Base-by-base conservation (phyloP, 2,888 invertebrate species). In the Hypomecis atomaria region DNA sequence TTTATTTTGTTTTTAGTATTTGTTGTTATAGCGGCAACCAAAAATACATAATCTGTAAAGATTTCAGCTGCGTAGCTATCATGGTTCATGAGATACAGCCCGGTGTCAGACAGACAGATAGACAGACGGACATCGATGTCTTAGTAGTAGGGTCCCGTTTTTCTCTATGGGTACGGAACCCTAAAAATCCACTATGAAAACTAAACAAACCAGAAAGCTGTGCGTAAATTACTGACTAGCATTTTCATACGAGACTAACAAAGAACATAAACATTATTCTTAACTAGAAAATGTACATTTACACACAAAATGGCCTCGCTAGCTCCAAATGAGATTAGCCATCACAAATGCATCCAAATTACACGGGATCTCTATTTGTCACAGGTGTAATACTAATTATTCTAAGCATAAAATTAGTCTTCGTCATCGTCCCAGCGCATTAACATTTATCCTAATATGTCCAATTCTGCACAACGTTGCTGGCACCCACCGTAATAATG, bases 401-500 rank as follows among this genome's bases (percentile, higher is more conserved):
- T 57, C 57, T 57, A 60, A 60, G 65, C 65, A 60, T 65, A 61
- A 61, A 60, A 65, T 65, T 65, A 69, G 6, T 48, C 57, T 57
- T 47, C 34, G 49, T 60, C 65, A 57, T 65, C 47, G 45, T 61
- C 57, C 65, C 57, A 49, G 48, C 52, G 66, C 64, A 69, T 70
- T 69, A 66, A 55, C 57, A 66, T 62, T 63, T 56, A 60, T 60
- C 59, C 63, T n/a, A 45, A 53, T 52, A 48, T 53, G 62, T 53
- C 57, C 60, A 66, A 66, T 71, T 60, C 59, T 36, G 49, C 49
- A 63, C 66, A 68, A 67, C 60, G 65, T 53, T 48, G 59, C 48
- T 54, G 67, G 48, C 66, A 66, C 55, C 62, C 65, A 65, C 60
- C 68, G 48, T 71, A 71, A 70, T 69, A 67, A 69, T 67, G 66